Conservation (phyloP, 2,113 vertebrate genomes). For the Caloenas nicobarica region DNA sequence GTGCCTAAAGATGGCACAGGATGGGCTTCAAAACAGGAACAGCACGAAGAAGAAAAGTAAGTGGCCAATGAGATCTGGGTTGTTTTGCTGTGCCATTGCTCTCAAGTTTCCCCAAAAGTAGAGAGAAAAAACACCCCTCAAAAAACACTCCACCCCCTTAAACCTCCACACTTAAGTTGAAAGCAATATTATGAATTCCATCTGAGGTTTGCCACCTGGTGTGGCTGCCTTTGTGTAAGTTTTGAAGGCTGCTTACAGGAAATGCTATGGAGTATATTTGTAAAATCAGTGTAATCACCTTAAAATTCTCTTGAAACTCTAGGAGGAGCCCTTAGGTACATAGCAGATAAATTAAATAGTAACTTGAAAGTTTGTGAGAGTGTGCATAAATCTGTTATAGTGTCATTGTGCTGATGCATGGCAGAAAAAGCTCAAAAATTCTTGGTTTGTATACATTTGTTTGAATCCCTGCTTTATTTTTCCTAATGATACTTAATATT, state of each 20-base stretch:
- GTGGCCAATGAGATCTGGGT: background rate
- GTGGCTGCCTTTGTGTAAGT: background rate
- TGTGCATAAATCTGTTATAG: background rate
- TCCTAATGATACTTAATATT: background rate
- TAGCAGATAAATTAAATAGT: background rate
- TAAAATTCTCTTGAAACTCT: background rate
- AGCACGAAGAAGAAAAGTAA: conserved; percentile 92
- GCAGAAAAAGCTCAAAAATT: background rate
- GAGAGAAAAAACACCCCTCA: no score
- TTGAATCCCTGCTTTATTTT: background rate
- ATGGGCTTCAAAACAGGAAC: conserved; percentile 94
- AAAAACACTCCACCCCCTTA: background rate
- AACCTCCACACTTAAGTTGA: background rate
- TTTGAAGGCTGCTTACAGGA: background rate
- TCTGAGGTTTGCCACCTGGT: accelerated
- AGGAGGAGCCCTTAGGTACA: background rate
- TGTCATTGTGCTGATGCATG: background rate
- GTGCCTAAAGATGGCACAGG: conserved; percentile 97
- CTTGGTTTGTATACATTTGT: background rate
- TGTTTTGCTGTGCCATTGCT: background rate
- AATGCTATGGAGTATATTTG: accelerated
- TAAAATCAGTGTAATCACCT: background rate
- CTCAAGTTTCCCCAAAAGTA: background rate
- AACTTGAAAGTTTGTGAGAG: background rate
- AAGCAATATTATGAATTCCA: background rate